Evolutionary conservation across 2,888 invertebrate genomes (phyloP).

Genomic region (Dicyrtomina minuta): DNA sequence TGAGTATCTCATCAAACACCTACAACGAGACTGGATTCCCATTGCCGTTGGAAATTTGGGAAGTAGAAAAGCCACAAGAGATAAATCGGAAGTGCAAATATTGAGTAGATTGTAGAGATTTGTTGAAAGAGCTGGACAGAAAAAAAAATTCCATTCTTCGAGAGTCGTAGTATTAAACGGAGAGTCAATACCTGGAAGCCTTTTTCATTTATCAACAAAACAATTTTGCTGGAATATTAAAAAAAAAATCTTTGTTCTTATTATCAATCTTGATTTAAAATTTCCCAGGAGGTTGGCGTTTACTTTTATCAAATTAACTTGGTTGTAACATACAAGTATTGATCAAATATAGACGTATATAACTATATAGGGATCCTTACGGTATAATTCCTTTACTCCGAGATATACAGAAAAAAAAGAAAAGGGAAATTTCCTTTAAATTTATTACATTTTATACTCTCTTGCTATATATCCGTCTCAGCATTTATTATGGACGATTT

Average conservation of each 20-base stretch:
- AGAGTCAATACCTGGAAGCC: conserved; percentile 20
- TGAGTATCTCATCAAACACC: conserved; percentile 20
- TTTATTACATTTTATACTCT: neutral
- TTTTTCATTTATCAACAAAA: conserved; percentile 20
- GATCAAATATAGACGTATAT: conserved; percentile 7
- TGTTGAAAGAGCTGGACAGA: conserved; percentile 4
- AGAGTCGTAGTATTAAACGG: neutral
- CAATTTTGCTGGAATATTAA: conserved; percentile 9
- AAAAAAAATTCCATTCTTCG: conserved; percentile 14
- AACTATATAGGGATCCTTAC: too few species aligned
- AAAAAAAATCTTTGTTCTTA: conserved; percentile 1
- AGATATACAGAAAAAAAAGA: too few species aligned
- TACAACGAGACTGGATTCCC: neutral
- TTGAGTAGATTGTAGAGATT: conserved; percentile 8
- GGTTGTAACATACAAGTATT: neutral
- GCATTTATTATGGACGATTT: conserved; percentile 23
- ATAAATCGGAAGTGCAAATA: conserved; percentile 27
- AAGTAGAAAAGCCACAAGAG: conserved; percentile 15
- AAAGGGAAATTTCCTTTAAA: neutral
- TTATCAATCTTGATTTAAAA: conserved; percentile 15
- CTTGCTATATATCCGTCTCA: neutral
- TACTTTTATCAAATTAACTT: neutral
- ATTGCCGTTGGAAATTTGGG: conserved; percentile 5
- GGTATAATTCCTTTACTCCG: too few species aligned
- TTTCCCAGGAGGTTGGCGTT: conserved; percentile 10